A percentile compares a stretch with the other conserved stretches of the same genome.
Evolutionary conservation across 2,113 vertebrate species (phyloP).

Genomic region (Cyphomyrus discorhynchus): DNA sequence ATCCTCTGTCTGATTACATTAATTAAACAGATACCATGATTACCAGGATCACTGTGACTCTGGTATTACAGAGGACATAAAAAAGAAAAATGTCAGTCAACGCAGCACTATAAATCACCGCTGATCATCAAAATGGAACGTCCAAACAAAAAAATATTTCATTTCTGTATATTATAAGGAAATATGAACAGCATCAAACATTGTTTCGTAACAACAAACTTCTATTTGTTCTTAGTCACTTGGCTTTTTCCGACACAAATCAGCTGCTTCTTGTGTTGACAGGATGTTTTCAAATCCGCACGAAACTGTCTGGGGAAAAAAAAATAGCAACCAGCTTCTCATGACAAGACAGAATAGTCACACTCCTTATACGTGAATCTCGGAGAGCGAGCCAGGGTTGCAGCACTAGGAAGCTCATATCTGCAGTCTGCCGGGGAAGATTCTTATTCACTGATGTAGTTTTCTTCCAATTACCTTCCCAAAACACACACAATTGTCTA

Average conservation of each 20-base stretch:
- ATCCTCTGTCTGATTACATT: constrained; percentile 14
- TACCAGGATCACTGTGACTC: not conserved
- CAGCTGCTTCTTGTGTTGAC: not conserved
- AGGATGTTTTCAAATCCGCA: not conserved
- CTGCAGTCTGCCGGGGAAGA: not conserved
- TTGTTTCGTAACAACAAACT: not conserved
- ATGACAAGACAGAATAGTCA: not conserved
- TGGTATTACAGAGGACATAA: not conserved
- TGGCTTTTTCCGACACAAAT: not conserved
- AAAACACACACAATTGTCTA: not conserved
- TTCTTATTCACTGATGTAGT: not conserved
- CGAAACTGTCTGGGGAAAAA: not conserved
- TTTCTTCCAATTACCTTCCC: not conserved
- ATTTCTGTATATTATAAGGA: not conserved
- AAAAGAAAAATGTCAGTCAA: not conserved
- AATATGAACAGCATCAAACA: not conserved
- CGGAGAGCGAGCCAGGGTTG: no score
- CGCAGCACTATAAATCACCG: not conserved
- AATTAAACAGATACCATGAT: not conserved
- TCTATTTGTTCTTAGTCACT: not conserved
- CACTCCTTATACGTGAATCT: not conserved
- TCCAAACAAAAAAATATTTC: not conserved
- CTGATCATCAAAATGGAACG: not conserved
- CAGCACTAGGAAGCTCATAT: no score
- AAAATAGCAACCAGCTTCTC: not conserved